Evolutionary conservation across 2,113 vertebrate genomes (phyloP).

Genomic region (Pampusana beccarii): DNA sequence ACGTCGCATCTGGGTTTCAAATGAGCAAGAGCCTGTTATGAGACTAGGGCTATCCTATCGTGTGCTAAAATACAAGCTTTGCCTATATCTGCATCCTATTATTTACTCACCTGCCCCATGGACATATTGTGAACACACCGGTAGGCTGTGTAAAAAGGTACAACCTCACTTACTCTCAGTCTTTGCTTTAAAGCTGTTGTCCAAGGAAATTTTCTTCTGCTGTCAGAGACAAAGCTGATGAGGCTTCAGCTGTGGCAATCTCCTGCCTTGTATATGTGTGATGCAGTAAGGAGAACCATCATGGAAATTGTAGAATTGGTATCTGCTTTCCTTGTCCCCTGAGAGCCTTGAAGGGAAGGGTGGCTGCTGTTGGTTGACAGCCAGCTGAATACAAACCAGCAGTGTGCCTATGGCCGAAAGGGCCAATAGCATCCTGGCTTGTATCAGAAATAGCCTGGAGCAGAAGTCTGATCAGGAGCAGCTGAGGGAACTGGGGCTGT

Average conservation of each 20-base stretch:
- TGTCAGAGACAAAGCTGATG: background rate
- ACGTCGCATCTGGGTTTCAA: background rate
- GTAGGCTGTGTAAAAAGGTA: background rate
- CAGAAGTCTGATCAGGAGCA: too few species aligned
- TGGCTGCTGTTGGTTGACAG: background rate
- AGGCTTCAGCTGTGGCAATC: background rate
- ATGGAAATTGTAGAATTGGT: fast-evolving
- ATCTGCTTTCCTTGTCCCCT: background rate
- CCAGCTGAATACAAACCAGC: too few species aligned
- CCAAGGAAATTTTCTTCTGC: background rate
- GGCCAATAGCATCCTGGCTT: too few species aligned
- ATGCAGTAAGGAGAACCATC: background rate
- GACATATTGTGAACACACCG: background rate
- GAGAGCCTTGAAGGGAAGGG: background rate
- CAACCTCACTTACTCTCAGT: background rate
- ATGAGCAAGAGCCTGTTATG: background rate
- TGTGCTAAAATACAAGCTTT: background rate
- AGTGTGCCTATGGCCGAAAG: too few species aligned
- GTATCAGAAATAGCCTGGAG: too few species aligned
- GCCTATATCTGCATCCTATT: background rate
- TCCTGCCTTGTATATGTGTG: background rate
- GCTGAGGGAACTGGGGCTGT: too few species aligned
- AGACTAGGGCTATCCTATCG: background rate
- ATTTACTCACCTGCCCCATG: background rate
- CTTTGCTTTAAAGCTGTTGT: background rate